Base-by-base conservation (phyloP, 2,797 vertebrate genomes). In the Margarornis squamiger region DNA sequence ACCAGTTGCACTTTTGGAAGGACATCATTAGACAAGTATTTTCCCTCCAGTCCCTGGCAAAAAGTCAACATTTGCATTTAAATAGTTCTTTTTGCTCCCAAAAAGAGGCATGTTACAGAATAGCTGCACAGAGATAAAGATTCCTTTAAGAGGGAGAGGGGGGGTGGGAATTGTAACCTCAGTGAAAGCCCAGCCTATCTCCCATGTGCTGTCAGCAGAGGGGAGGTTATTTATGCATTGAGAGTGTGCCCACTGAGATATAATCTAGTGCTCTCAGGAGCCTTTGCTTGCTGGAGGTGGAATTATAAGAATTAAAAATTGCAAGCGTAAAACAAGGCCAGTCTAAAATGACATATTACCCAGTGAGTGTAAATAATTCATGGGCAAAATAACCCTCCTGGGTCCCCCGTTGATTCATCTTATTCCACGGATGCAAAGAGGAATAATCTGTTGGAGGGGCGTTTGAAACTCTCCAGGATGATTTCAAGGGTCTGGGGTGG, bases 301-400 rank as follows among this genome's bases (percentile, higher is more conserved):
- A 96, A 96, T 96, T 91, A 95, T 66, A 86, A 96, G 91, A 94
- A 96, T 96, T 96, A 96, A 94, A 94, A 93, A 95, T 95, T 94
- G 93, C 90, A 95, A 84, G 91, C 10, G 2, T 94, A 79, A 91
- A 94, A 91, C 91, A 95, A 92, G 90, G 59, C 82, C 85, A 32
- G 85, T 57, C 66, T 79, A 46, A 93, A 93, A 90, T 90, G 90
- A 96, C 92, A 59, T 92, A 94, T 88, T 79, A 92, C 73, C 21
- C 73, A 79, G 82, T 48, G 55, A 34, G 26, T 88, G 62, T 95
- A 95, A 96, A 96, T 96, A 94, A 97, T 93, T 96, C 90, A 93
- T 51, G 45, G 82, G 39, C 26, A 66, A 81, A 95, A 92, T 34
- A 95, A 52, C 66, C 85, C 91, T 72, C 82, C 70, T 23, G 79